Percentiles rank a stretch among this genome's conserved stretches.
phyloP scores from a whole-genome alignment of 2,797 vertebrate species.

The Amazona ochrocephala region DNA sequence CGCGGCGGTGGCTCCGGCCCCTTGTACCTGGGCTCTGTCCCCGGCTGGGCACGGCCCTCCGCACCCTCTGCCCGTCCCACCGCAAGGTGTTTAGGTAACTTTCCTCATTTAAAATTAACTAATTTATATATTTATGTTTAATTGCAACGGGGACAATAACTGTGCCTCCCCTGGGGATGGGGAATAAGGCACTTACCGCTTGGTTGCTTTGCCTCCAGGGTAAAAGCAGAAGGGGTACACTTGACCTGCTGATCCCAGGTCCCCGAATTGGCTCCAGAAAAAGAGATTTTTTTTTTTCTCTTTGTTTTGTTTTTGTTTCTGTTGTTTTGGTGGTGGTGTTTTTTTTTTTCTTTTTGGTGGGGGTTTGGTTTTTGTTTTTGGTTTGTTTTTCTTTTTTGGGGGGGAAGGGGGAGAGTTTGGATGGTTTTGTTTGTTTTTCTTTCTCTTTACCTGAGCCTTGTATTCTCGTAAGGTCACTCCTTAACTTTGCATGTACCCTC shows the following conservation, averaged over 20 bases:
- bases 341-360: too few species aligned
- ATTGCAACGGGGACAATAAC: background rate
- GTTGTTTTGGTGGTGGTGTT: background rate
- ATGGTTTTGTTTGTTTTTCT: background rate
- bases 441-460: background rate
- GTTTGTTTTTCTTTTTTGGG: too few species aligned
- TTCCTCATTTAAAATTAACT: background rate
- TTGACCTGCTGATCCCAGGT: background rate
- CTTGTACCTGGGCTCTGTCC: background rate
- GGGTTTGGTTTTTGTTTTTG: too few species aligned
- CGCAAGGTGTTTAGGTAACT: background rate
- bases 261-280: background rate
- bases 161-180: too few species aligned
- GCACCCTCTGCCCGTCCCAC: background rate
- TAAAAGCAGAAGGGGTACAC: background rate
- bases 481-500: background rate
- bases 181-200: fast-evolving
- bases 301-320: background rate
- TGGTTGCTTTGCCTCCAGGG: background rate
- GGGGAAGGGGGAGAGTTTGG: background rate
- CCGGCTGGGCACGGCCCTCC: background rate
- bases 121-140: background rate
- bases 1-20: background rate
- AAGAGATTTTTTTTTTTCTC: background rate
- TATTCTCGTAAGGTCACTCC: background rate